Percentiles rank a stretch among this genome's conserved stretches.
Conservation (phyloP, 2,113 vertebrate genomes). For the Nycticorax nycticorax region DNA sequence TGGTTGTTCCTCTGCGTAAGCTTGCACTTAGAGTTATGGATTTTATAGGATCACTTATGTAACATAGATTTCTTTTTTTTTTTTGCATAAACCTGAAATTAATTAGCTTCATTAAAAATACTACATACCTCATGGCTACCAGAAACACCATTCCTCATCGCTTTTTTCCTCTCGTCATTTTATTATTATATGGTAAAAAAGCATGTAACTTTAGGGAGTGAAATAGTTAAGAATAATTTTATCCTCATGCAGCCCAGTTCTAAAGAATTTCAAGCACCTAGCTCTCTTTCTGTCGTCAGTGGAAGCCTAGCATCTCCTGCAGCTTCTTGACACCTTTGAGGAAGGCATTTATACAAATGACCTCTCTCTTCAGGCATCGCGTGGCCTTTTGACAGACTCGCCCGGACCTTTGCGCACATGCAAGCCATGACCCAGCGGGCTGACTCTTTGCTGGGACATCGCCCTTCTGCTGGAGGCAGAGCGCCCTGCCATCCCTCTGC, state of each 20-base stretch:
- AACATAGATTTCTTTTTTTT: neutral
- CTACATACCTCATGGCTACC: neutral
- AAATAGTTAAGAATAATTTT: neutral
- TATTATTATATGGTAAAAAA: neutral
- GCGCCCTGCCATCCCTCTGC: neutral
- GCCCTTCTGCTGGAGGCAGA: neutral
- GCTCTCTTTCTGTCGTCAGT: neutral
- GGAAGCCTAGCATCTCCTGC: neutral
- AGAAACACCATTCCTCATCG: neutral
- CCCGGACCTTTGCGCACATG: neutral
- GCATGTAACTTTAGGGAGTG: neutral
- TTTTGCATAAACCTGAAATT: neutral
- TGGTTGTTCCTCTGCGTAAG: neutral
- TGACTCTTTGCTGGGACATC: neutral
- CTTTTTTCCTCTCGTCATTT: neutral
- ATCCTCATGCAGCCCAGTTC: neutral
- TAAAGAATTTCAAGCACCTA: neutral
- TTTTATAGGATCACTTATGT: neutral
- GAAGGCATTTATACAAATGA: neutral
- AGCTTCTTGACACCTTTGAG: neutral
- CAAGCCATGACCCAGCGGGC: fast-evolving
- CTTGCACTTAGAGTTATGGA: neutral
- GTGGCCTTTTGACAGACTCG: neutral
- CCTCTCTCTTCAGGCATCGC: neutral
- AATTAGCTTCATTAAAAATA: neutral